Conservation (phyloP, 1,140 invertebrate species). For the Himalopsyche phryganea region DNA sequence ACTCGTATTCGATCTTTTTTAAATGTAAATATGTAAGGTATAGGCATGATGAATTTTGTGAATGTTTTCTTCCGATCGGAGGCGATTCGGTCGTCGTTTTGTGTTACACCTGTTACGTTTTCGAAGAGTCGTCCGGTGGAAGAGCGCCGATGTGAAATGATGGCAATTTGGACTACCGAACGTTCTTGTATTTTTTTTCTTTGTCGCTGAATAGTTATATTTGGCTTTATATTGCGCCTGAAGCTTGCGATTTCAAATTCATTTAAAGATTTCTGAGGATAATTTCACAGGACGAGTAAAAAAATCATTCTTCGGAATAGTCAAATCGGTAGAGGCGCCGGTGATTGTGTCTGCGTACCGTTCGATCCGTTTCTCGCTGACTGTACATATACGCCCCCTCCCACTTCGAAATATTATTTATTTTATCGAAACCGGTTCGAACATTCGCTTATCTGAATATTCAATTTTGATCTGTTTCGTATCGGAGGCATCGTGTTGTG, state of each 20-base stretch:
- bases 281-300: conserved; percentile 9
- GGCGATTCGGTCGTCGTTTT: too few relatives aligned
- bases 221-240: conserved; percentile 13
- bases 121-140: conserved; percentile 6
- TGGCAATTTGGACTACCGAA: conserved; percentile 11
- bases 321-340: neutral
- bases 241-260: conserved; percentile 1
- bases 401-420: too few relatives aligned
- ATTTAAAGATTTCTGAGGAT: neutral
- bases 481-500: conserved; percentile 18
- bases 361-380: too few relatives aligned
- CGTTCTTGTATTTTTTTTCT: conserved; percentile 1
- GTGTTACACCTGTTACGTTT: neutral
- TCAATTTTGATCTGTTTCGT: conserved; percentile 9
- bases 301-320: conserved; percentile 18
- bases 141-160: neutral
- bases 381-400: too few relatives aligned
- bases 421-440: conserved; percentile 3
- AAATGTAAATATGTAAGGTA: too few relatives aligned
- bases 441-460: conserved; percentile 3
- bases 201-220: neutral
- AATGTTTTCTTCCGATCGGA: too few relatives aligned
- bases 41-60: too few relatives aligned
- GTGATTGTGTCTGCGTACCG: too few relatives aligned
- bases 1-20: too few relatives aligned